Base-by-base conservation (phyloP, 2,888 invertebrate genomes). In the Gari tellinella region DNA sequence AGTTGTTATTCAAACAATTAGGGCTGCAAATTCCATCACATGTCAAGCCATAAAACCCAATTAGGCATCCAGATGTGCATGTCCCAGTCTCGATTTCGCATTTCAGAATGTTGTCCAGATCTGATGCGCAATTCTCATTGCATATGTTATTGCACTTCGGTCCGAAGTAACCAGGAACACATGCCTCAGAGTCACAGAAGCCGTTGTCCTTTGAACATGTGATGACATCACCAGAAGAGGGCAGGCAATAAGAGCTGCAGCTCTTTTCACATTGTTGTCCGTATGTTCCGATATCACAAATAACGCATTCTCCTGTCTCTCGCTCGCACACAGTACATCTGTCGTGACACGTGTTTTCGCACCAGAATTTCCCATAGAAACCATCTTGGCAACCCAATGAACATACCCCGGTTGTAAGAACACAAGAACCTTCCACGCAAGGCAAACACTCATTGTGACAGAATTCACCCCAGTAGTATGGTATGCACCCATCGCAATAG, bases 211-310 rank as follows among this genome's bases (percentile, higher is more conserved):
- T 77, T 10, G 31, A 31, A 40, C 76, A 76, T 1, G 60, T 56
- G 3, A 72, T 68, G 17, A 31, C 23, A 2, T 55, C 63, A 10
- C 10, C 10, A 17, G 5, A n/a, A 12, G 38, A 10, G 0, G 61
- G 60, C n/a, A 43, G 41, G 45, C 74, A 79, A 46, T 68, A n/a
- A 0, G 17, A 10, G 37, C 68, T 72, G 55, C 78, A 79, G 43
- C 72, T 53, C 2, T n/a, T 41, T 46, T 79, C 53, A 45, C 78
- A 79, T 1, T 31, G 7, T 4, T 37, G 23, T 4, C 78, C 78
- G 17, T 53, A 73, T 10, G 70, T 61, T 21, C 64, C 64, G 2
- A 40, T 37, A 43, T 61, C 19, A 45, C 78, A 78, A 21, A 46
- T 37, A 19, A 55, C 41, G 52, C 78, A 78, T 1, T 52, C 46